These are phyloP conservation scores for Macrophya annulata DNA, from an alignment of 2,888 invertebrate genomes.

Conservation along the genomic window DNA sequence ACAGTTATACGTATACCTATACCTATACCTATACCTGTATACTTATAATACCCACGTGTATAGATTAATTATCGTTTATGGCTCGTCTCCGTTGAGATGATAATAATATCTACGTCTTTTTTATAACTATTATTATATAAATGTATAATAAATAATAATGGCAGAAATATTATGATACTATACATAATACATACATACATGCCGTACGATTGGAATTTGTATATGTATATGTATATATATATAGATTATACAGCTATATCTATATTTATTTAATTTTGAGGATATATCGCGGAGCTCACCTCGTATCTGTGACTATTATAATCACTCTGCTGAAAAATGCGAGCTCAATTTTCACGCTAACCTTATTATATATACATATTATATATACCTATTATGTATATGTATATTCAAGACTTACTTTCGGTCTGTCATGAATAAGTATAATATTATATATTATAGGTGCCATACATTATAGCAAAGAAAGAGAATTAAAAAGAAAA, in stretches of 20 bases:
- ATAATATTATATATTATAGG: background rate
- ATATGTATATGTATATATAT: background rate
- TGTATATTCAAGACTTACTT: conserved; percentile 16
- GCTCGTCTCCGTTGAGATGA: conserved; percentile 4
- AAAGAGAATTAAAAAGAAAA: background rate
- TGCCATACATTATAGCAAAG: conserved; percentile 9
- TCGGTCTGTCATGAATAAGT: conserved; percentile 25
- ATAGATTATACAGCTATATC: too few relatives aligned
- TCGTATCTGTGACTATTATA: conserved; percentile 32
- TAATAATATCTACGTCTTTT: background rate
- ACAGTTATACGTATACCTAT: background rate
- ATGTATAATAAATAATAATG: conserved; percentile 3
- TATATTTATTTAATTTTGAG: background rate
- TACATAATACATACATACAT: background rate
- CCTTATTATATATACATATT: conserved; percentile 18
- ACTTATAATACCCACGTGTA: background rate
- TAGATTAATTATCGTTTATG: background rate
- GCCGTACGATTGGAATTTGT: conserved; percentile 21
- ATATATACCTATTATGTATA: background rate
- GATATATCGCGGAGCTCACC: conserved; percentile 34
- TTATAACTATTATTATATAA: background rate
- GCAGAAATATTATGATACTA: background rate
- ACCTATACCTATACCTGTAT: background rate
- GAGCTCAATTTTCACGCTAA: conserved; percentile 52
- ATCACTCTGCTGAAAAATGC: conserved; percentile 47